phyloP scores from a whole-genome alignment of 2,113 vertebrate genomes.

The Aix galericulata region DNA sequence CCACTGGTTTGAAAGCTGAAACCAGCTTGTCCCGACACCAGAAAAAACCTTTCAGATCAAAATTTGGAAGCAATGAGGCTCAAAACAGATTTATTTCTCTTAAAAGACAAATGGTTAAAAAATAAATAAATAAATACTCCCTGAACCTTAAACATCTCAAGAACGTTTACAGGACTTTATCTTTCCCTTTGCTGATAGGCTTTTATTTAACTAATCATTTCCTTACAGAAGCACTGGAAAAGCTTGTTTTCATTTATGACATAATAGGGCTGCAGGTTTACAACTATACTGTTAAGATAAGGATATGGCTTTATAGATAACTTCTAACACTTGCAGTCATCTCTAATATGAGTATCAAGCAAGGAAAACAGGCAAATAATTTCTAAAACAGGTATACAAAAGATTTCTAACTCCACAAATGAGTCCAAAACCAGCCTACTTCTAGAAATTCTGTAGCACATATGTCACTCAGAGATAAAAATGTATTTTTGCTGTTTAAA shows the following conservation, averaged over 20 bases:
- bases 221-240: background rate
- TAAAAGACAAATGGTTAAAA: background rate
- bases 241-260: background rate
- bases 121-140: background rate
- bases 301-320: background rate
- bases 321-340: background rate
- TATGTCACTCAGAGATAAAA: background rate
- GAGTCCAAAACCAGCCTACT: background rate
- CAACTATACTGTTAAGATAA: background rate
- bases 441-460: background rate
- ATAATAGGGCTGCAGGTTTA: background rate
- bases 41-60: background rate
- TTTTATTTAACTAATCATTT: background rate
- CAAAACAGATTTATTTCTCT: background rate
- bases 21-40: background rate
- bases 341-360: background rate
- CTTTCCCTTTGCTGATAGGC: background rate
- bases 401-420: background rate
- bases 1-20: background rate
- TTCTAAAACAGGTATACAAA: background rate
- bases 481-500: background rate
- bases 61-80: background rate
- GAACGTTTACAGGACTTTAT: background rate
- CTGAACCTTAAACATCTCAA: background rate
- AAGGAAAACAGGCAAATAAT: background rate